phyloP scores from a whole-genome alignment of 1,140 invertebrate species.

The Diabrotica undecimpunctata region DNA sequence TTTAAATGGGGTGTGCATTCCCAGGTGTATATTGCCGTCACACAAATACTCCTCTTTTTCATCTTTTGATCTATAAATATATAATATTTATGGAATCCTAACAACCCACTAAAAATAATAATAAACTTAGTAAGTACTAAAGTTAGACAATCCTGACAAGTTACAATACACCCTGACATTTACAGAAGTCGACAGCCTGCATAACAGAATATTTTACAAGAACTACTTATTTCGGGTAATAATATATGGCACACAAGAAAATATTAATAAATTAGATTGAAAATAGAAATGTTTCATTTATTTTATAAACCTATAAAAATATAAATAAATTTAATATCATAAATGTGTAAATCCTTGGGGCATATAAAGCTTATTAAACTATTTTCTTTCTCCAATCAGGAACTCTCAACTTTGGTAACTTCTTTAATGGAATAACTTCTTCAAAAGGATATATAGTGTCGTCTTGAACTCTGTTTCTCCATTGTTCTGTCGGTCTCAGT shows the following conservation, averaged over 20 bases:
- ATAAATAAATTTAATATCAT: neutral
- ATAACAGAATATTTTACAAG: too few species aligned
- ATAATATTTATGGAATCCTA: too few species aligned
- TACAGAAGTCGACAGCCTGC: too few species aligned
- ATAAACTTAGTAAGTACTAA: too few species aligned
- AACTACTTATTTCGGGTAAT: too few species aligned
- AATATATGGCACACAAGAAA: neutral
- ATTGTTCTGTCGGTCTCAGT: slow-evolving; percentile 40
- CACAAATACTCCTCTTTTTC: too few species aligned
- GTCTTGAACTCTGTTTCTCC: slow-evolving; percentile 33
- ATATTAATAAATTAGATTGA: neutral
- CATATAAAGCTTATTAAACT: neutral
- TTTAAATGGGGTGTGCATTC: too few species aligned
- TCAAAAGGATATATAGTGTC: slow-evolving; percentile 12
- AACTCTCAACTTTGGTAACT: slow-evolving; percentile 37
- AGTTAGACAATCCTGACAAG: too few species aligned
- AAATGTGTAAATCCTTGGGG: neutral
- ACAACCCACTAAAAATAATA: too few species aligned
- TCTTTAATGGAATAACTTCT: slow-evolving; percentile 8
- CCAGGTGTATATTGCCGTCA: too few species aligned
- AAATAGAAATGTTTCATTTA: neutral
- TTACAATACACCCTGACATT: too few species aligned
- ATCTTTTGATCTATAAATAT: too few species aligned
- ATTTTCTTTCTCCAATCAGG: slow-evolving; percentile 37
- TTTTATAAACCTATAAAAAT: neutral